phyloP scores from a whole-genome alignment of 2,888 invertebrate species.

The Andrena minutula region DNA sequence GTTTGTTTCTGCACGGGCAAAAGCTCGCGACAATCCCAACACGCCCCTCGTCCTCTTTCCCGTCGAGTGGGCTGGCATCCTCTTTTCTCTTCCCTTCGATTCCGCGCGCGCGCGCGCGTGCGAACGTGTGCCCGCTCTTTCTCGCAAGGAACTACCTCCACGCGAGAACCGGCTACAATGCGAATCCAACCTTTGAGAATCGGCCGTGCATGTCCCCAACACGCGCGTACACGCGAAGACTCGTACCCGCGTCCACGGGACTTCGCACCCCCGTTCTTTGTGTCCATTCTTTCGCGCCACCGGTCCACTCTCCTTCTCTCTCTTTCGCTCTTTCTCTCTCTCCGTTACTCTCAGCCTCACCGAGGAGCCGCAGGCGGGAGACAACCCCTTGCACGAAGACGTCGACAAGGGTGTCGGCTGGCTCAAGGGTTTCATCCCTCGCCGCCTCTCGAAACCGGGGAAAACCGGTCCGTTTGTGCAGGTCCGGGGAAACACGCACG shows the following conservation, averaged over 20 bases:
- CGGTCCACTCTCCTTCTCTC: conserved; percentile 49
- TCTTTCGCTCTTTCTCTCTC: neutral
- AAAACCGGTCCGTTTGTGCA: conserved; percentile 59
- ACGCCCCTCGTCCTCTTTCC: conserved; percentile 38
- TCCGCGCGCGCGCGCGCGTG: neutral
- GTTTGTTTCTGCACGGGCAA: conserved; percentile 40
- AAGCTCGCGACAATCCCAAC: conserved; percentile 27
- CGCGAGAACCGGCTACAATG: conserved; percentile 22
- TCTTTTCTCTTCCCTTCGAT: conserved; percentile 27
- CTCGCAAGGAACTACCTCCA: conserved; percentile 5
- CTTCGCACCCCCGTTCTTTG: conserved; percentile 54
- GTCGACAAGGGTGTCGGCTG: conserved; percentile 78
- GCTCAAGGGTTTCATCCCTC: conserved; percentile 77
- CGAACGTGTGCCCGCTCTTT: neutral
- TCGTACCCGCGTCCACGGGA: conserved; percentile 6
- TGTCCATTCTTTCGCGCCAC: conserved; percentile 69
- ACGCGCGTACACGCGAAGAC: conserved; percentile 13
- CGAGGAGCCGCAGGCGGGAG: conserved; percentile 48
- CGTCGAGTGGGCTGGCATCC: conserved; percentile 11
- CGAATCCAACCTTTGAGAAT: conserved; percentile 15
- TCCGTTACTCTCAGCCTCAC: neutral
- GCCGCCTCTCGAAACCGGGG: conserved; percentile 58
- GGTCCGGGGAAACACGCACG: conserved; percentile 28
- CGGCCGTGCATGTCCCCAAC: neutral
- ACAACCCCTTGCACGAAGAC: conserved; percentile 70